Base-by-base conservation (phyloP, 1,140 invertebrate species). In the Idris sp. region DNA sequence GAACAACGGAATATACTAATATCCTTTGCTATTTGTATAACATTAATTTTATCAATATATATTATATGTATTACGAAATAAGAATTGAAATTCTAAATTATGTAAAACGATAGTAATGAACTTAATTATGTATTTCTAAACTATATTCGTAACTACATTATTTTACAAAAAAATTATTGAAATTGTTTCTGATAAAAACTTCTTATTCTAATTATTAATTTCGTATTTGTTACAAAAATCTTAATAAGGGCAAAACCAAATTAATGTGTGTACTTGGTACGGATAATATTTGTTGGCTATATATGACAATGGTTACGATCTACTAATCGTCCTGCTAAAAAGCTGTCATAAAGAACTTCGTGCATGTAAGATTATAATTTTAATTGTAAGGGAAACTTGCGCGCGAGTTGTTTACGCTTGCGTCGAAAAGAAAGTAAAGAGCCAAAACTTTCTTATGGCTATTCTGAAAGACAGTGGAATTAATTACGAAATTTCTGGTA, bases 381-480 rank as follows among this genome's bases (percentile, higher is more conserved):
- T 54, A 67, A 68, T 56, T 68, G 72, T 62, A 58, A 58, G 56
- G 72, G 58, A 68, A 74, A 74, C 58, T 61, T 64, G 22, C 22
- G 35, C 33, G 25, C 56, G 44, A 61, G 59, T 38, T 69, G 51
- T 75, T 75, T 69, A 75, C 59, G 65, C 58, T 65, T 64, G 72
- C 72, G 38, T 69, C 51, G 31, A 75, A 69, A 69, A 69, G 72
- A 75, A 75, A 75, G 72, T 75, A 69, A 74, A 56, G 49, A 68
- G 18, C 43, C 72, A 59, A n/a, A 64, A 68, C 51, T 64, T 69
- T 69, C 64, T 46, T 75, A 26, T 38, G 7, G 35, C 26, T 53
- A 64, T 53, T 75, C 53, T 59, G 38, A 62, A 58, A 9, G 35
- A 53, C 33, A 40, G 44, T 4, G 4, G 28, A 74, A 38, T 65